phyloP scores from a whole-genome alignment of 2,888 invertebrate genomes.

The Sialis lutaria region DNA sequence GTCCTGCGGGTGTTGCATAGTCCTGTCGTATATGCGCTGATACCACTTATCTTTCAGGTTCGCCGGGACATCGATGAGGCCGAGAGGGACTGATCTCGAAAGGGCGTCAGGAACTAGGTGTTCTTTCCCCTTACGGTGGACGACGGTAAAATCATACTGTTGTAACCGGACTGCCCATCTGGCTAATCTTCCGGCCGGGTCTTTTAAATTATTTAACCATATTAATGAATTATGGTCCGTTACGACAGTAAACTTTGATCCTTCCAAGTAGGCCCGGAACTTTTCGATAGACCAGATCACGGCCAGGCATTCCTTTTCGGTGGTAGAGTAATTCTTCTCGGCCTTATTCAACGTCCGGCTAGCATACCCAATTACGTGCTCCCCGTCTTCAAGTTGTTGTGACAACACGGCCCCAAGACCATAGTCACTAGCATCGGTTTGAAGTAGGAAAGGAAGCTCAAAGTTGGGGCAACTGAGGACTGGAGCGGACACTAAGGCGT shows the following conservation, averaged over 20 bases:
- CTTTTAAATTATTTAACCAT: no score
- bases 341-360: conserved; percentile 1
- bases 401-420: conserved; percentile 10
- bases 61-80: background rate
- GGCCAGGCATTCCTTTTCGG: background rate
- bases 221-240: conserved; percentile 6
- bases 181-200: conserved; percentile 11
- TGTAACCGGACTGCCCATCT: conserved; percentile 9
- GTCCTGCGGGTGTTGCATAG: background rate
- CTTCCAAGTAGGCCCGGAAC: conserved; percentile 4
- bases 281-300: conserved; percentile 9
- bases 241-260: conserved; percentile 5
- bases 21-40: background rate
- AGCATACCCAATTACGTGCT: conserved; percentile 10
- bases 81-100: background rate
- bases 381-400: conserved; percentile 6
- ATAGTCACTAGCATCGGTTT: conserved; percentile 8
- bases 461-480: conserved; percentile 11
- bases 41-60: background rate
- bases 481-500: no score
- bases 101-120: conserved; percentile 9
- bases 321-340: background rate
- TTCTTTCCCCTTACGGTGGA: conserved; percentile 8
- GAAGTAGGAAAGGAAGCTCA: conserved; percentile 4
- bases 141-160: conserved; percentile 9